These are phyloP conservation scores for Psephotus haematonotus DNA, from an alignment of 2,113 vertebrate species.

Conservation along the genomic window DNA sequence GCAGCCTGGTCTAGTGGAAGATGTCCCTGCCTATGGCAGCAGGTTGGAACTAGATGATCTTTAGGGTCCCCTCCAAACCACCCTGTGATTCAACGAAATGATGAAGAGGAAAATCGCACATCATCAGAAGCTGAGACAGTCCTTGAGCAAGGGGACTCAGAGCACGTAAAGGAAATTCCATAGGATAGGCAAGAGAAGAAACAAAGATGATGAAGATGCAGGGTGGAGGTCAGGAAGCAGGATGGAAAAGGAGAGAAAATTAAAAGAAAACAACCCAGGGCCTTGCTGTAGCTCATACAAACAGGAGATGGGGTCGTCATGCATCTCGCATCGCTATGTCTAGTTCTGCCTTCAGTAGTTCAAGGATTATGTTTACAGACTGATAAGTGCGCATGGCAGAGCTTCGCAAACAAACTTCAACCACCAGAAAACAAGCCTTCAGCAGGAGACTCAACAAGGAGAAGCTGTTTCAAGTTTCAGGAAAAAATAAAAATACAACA, in stretches of 20 bases:
- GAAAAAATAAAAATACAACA: not conserved
- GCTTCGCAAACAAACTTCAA: not conserved
- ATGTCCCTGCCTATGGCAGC: not conserved
- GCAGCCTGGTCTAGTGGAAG: not conserved
- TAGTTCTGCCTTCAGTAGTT: not conserved
- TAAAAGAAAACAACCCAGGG: not conserved
- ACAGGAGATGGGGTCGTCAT: not conserved
- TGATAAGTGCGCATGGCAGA: not conserved
- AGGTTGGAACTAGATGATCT: not conserved
- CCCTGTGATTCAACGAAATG: not conserved
- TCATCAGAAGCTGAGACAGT: not conserved
- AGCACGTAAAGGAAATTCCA: not conserved
- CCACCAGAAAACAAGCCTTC: not conserved
- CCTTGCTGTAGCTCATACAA: not conserved
- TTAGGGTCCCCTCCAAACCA: not conserved
- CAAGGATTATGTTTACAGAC: not conserved
- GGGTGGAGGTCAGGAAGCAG: not conserved
- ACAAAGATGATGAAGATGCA: not conserved
- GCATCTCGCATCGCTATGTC: fast-evolving
- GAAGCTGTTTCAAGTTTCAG: not conserved
- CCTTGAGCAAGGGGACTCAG: not conserved
- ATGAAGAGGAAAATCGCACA: not conserved
- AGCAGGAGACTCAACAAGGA: not conserved
- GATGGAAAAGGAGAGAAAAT: not conserved
- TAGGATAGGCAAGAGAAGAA: not conserved